A percentile compares a stretch with the other conserved stretches of the same genome.
Evolutionary conservation across 1,140 invertebrate genomes (phyloP).

Genomic region (Procambarus clarkii): DNA sequence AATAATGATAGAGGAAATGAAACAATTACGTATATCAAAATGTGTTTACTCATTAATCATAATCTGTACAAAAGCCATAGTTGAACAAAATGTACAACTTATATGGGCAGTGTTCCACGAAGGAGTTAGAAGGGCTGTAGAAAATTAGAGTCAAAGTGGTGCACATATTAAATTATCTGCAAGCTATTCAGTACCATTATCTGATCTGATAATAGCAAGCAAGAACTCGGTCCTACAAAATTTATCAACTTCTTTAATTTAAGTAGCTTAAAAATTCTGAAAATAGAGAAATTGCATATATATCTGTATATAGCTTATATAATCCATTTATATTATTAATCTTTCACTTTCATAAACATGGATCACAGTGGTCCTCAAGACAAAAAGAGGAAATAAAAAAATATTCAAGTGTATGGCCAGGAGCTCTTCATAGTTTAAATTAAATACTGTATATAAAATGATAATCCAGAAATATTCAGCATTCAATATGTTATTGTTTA

Average conservation of each 20-base stretch:
- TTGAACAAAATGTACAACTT: conserved; percentile 23
- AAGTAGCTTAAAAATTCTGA: conserved; percentile 14
- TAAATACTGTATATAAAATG: conserved; percentile 3
- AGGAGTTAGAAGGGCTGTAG: conserved; percentile 13
- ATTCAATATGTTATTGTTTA: not conserved
- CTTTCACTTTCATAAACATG: conserved; percentile 25
- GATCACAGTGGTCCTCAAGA: conserved; percentile 27
- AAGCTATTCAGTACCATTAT: conserved; percentile 1
- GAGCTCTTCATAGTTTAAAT: not conserved
- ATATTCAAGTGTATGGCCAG: not conserved
- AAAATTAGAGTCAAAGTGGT: conserved; percentile 20
- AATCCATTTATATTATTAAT: conserved; percentile 24
- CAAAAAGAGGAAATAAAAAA: not conserved
- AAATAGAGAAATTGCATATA: conserved; percentile 22
- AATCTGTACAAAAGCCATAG: conserved; percentile 34
- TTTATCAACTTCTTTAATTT: conserved; percentile 14
- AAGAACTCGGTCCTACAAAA: not conserved
- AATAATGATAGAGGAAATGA: not conserved
- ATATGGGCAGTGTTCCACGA: conserved; percentile 21
- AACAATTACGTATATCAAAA: conserved; percentile 16
- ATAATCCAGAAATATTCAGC: not conserved
- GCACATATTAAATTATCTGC: conserved; percentile 16
- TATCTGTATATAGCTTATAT: not conserved
- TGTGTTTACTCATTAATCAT: conserved; percentile 29
- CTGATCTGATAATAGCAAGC: conserved; percentile 12